Evolutionary conservation across 30 jellyfish, hydroid and myxozoan species (phyloP), one percentile per base, ranked within the genome.

Genomic region (Mastigias papua): DNA sequence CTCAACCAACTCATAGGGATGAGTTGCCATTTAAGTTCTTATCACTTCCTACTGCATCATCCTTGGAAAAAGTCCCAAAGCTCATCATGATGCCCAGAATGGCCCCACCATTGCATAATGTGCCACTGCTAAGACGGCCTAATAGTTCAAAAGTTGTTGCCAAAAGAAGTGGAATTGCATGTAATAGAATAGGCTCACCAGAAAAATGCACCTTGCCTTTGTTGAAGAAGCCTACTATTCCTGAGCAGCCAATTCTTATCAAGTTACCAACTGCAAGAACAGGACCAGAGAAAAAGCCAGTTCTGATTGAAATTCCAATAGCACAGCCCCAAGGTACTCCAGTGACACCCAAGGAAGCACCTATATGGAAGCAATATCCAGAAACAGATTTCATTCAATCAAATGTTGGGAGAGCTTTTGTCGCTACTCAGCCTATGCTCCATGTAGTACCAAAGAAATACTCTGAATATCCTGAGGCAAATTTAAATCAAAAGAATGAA

Each of bases 51-150:
- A 1, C 48, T 13, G 10, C 32, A 15, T 16, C 67, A 23, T 34
- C 67, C 3, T 32, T n/a, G 9, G 83, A 35, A 2, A 72, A 16
- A 68, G 19, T 34, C 25, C 83, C 67, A 7, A 72, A 72, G 34
- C 83, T 72, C 11, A 15, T 32, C 19, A 28, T 42, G 23, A 5
- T 72, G 25, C 83, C 83, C 7, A 63, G 23, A 63, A 23, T n/a
- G 68, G 35, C 35, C 37, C 67, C 67, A 23, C 33, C 34, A 33
- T 9, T 26, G 27, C 69, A n/a, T 20, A 35, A 35, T 21, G 17
- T 72, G 8, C 67, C 83, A 22, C 42, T 72, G 83, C 83, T 72
- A 15, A 34, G 23, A n/a, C 26, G 34, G 68, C 83, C 83, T 0
- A 48, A 35, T 3, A 35, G n/a, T 72, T 32, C 17, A 1, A 19